Conservation (phyloP, 2,797 vertebrate species). For the Spheniscus humboldti region DNA sequence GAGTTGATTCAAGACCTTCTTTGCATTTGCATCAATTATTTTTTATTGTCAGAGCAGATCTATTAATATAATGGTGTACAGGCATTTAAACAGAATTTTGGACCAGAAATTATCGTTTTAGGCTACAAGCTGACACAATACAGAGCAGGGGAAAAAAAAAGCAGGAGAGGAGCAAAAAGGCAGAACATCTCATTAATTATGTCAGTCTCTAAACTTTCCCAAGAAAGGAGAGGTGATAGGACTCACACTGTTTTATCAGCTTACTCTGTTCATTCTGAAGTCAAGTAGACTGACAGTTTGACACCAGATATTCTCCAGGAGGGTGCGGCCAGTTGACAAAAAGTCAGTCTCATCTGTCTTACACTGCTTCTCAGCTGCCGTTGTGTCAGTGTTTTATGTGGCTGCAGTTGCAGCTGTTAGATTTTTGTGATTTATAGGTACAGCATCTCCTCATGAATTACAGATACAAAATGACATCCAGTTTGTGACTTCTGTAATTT, state of each 20-base stretch:
- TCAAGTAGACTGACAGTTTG: background rate
- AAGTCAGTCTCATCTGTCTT: background rate
- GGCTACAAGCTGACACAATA: background rate
- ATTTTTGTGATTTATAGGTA: conserved; percentile 2
- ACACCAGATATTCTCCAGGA: background rate
- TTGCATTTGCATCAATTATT: background rate
- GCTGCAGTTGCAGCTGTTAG: background rate
- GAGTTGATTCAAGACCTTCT: background rate
- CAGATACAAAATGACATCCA: background rate
- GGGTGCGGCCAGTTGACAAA: background rate
- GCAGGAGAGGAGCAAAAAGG: background rate
- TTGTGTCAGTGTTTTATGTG: background rate
- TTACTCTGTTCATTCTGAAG: background rate
- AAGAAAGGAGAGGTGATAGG: background rate
- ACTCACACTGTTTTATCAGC: background rate
- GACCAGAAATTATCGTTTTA: background rate
- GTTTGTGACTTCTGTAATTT: background rate
- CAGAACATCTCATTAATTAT: background rate
- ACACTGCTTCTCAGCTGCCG: background rate
- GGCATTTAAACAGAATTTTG: background rate
- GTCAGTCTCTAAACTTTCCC: background rate
- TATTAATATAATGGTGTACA: background rate
- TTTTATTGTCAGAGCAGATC: background rate
- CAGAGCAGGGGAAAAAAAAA: no score
- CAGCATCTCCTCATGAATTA: background rate